A percentile compares a stretch with the other conserved stretches of the same genome.
Conservation (phyloP, 2,888 invertebrate genomes). For the Osmoderma eremita region DNA sequence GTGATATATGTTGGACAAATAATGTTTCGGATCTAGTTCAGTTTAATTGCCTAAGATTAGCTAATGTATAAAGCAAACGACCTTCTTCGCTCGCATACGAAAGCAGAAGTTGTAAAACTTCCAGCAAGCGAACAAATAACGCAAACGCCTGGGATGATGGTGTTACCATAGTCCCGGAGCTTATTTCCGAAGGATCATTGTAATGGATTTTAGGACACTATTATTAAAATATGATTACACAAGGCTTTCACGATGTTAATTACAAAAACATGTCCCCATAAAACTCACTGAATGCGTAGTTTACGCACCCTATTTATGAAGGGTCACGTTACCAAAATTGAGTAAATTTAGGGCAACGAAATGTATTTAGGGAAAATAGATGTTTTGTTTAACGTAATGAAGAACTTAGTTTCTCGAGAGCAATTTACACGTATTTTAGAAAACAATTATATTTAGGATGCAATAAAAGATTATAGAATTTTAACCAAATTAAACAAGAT, state of each 20-base stretch:
- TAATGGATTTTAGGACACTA: constrained; percentile 26
- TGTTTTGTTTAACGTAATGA: constrained; percentile 17
- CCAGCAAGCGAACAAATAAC: constrained; percentile 14
- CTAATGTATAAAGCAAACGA: constrained; percentile 31
- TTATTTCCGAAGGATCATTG: constrained; percentile 25
- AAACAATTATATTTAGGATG: no score
- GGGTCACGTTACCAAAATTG: constrained; percentile 6
- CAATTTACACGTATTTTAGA: background rate
- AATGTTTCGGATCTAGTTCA: constrained; percentile 45
- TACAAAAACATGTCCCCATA: constrained; percentile 25
- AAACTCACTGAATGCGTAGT: constrained; percentile 10
- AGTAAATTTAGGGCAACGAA: constrained; percentile 10
- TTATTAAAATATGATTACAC: constrained; percentile 28
- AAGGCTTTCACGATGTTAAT: constrained; percentile 18
- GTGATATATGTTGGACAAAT: constrained; percentile 44
- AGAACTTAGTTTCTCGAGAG: background rate
- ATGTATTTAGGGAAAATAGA: constrained; percentile 10
- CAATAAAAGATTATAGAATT: no score
- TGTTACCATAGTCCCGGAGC: background rate
- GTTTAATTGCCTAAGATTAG: constrained; percentile 48
- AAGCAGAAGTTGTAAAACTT: constrained; percentile 31
- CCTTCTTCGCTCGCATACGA: constrained; percentile 11
- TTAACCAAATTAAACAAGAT: no score
- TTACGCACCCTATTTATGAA: background rate
- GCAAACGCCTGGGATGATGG: background rate